Evolutionary conservation across 2,113 vertebrate species (phyloP).

Genomic region (Laticauda colubrina): DNA sequence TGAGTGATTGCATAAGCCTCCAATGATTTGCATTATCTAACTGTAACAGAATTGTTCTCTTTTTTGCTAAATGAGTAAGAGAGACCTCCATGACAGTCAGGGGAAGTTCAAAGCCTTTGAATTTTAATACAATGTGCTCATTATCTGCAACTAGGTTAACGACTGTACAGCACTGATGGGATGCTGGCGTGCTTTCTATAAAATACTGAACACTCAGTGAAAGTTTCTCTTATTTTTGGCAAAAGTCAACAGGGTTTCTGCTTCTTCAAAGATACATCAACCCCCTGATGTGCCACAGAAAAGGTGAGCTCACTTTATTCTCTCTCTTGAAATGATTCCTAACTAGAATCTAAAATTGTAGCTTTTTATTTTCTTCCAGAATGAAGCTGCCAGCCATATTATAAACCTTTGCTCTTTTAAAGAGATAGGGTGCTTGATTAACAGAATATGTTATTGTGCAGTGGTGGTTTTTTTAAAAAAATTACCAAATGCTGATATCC

Average conservation of each 20-base stretch:
- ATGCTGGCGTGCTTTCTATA: conserved; percentile 49
- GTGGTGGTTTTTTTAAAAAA: background rate
- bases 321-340: background rate
- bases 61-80: conserved; percentile 66
- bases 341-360: background rate
- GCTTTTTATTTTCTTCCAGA: background rate
- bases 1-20: conserved; percentile 67
- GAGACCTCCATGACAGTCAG: conserved; percentile 65
- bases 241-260: conserved; percentile 28
- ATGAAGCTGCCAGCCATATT: background rate
- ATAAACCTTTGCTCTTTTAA: background rate
- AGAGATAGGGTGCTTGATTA: background rate
- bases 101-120: conserved; percentile 71
- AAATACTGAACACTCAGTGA: conserved; percentile 40
- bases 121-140: conserved; percentile 67
- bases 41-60: conserved; percentile 66
- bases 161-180: conserved; percentile 63
- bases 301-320: background rate
- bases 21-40: conserved; percentile 74
- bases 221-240: conserved; percentile 49
- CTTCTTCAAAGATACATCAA: background rate
- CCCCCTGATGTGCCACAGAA: background rate
- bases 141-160: conserved; percentile 69
- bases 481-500: background rate
- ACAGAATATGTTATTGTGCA: background rate